A percentile compares a stretch with the other conserved stretches of the same genome.
These are phyloP conservation scores for Agrypnia vestita DNA, from an alignment of 1,140 invertebrate species.

Conservation along the genomic window DNA sequence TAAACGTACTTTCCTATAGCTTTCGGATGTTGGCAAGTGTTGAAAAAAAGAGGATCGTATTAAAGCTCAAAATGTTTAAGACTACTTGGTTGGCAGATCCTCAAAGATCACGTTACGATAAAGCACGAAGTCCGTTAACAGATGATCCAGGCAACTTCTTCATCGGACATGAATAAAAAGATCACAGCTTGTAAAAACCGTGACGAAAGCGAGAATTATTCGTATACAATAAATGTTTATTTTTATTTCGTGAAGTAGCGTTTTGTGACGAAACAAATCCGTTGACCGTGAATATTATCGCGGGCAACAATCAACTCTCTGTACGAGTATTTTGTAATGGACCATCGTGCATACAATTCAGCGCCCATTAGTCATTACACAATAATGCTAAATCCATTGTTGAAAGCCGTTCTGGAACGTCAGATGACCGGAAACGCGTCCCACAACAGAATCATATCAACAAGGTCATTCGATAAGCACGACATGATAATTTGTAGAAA, in stretches of 20 bases:
- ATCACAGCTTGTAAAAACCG: too few relatives aligned
- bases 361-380: conserved; percentile 25
- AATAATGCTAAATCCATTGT: conserved; percentile 25
- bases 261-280: conserved; percentile 14
- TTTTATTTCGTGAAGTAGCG: not conserved
- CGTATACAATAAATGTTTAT: not conserved
- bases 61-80: too few relatives aligned
- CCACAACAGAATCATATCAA: conserved; percentile 41
- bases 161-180: too few relatives aligned
- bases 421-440: conserved; percentile 56
- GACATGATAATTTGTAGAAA: too few relatives aligned
- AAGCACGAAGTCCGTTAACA: too few relatives aligned
- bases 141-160: too few relatives aligned
- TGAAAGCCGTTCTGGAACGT: conserved; percentile 16
- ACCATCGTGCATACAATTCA: conserved; percentile 15
- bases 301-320: conserved; percentile 29
- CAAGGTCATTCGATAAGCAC: conserved; percentile 49
- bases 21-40: not conserved
- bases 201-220: too few relatives aligned
- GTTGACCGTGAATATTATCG: conserved; percentile 31
- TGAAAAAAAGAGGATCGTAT: not conserved
- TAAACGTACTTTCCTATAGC: too few relatives aligned
- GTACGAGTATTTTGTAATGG: conserved; percentile 25
- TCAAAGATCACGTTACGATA: too few relatives aligned
- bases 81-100: too few relatives aligned